phyloP scores from a whole-genome alignment of 2,797 vertebrate genomes.

The Enteromius fasciolatus region DNA sequence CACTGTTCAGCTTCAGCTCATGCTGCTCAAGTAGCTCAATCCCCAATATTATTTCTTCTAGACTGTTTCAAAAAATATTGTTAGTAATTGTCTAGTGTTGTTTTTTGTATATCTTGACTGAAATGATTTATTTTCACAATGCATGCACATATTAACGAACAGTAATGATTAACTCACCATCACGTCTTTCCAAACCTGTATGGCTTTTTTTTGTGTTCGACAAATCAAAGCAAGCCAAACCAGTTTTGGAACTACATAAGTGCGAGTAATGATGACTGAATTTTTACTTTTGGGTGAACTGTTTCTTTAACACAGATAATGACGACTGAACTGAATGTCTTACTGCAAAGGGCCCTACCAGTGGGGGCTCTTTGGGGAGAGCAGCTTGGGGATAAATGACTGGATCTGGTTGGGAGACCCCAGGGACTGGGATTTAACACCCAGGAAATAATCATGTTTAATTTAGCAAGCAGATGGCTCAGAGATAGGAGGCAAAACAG shows the following conservation, averaged over 20 bases:
- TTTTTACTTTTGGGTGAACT: neutral
- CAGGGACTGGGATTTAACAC: constrained; percentile 77
- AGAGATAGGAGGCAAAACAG: constrained; percentile 59
- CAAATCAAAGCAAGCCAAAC: neutral
- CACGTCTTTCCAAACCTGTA: neutral
- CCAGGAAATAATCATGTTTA: constrained; percentile 85
- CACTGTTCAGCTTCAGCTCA: neutral
- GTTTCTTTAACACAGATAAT: neutral
- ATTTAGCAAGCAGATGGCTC: constrained; percentile 83
- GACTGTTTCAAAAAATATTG: neutral
- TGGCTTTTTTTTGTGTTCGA: neutral
- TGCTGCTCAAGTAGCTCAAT: neutral
- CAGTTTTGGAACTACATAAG: neutral
- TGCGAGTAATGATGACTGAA: neutral
- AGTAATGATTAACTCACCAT: neutral
- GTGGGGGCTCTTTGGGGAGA: constrained; percentile 71
- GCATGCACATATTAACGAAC: no score
- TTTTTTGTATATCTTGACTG: no score
- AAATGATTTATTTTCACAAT: no score
- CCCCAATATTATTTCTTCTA: neutral
- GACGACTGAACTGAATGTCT: constrained; percentile 18
- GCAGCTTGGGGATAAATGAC: constrained; percentile 76
- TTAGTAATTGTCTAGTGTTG: neutral
- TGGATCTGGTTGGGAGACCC: constrained; percentile 70
- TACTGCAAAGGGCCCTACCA: constrained; percentile 56